Percentiles rank a stretch among this genome's conserved stretches.
phyloP scores from a whole-genome alignment of 2,888 invertebrate genomes.

The Melanophora roralis region DNA sequence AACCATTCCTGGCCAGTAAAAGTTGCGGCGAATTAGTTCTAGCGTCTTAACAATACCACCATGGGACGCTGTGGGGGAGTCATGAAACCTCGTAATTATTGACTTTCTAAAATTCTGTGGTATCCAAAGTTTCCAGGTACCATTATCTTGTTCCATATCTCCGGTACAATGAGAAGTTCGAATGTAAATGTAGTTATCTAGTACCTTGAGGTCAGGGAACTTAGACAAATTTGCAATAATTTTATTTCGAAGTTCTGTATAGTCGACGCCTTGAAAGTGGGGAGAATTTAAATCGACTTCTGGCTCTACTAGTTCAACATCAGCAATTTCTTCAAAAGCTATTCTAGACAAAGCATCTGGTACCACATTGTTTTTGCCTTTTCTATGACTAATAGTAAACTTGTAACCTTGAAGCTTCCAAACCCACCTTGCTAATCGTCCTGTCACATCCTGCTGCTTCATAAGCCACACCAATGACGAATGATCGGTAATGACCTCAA shows the following conservation, averaged over 20 bases:
- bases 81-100: background rate
- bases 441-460: too few species aligned
- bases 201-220: constrained; percentile 11
- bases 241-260: background rate
- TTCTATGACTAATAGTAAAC: background rate
- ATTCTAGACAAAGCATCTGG: background rate
- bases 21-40: background rate
- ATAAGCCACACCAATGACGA: too few species aligned
- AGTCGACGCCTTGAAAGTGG: constrained; percentile 1
- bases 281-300: too few species aligned
- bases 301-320: background rate
- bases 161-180: constrained; percentile 7
- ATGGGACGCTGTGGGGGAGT: background rate
- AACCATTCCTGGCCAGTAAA: too few species aligned
- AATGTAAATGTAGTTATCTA: constrained; percentile 17
- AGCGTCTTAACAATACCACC: background rate
- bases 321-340: background rate
- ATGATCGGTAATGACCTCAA: too few species aligned
- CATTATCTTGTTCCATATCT: background rate
- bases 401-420: too few species aligned
- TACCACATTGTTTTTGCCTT: background rate
- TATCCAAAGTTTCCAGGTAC: constrained; percentile 6
- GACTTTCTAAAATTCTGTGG: background rate
- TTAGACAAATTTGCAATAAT: background rate
- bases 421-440: too few species aligned